phyloP scores from a whole-genome alignment of 2,113 vertebrate genomes.

The Nannospalax galili region DNA sequence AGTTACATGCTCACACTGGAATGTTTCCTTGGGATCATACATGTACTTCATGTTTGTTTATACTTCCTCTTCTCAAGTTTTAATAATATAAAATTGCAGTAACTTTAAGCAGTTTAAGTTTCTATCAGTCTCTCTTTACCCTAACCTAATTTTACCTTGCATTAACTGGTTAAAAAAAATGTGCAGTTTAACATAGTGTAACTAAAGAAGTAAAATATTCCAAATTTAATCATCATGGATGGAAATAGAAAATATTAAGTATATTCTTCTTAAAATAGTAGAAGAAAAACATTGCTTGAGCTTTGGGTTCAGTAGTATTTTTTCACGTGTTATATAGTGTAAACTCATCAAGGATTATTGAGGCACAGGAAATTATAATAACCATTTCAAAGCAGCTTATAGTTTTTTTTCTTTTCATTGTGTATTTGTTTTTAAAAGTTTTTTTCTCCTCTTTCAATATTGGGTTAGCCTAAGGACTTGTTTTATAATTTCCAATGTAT shows the following conservation, averaged over 20 bases:
- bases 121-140: not conserved
- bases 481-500: not conserved
- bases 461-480: not conserved
- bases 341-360: not conserved
- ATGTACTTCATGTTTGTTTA: conserved; percentile 17
- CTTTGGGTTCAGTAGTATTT: not conserved
- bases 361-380: not conserved
- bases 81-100: conserved; percentile 32
- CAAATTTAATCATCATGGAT: not conserved
- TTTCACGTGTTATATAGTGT: not conserved
- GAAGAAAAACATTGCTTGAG: not conserved
- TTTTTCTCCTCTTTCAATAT: not conserved
- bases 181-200: not conserved
- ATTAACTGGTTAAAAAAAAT: not conserved
- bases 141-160: not conserved
- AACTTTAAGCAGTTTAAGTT: conserved; percentile 10
- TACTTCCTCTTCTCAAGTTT: conserved; percentile 7
- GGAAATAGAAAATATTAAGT: not conserved
- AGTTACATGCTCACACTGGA: not conserved
- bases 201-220: conserved; percentile 22
- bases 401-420: not conserved
- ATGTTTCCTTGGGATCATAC: not conserved
- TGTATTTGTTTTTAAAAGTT: not conserved
- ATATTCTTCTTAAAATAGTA: not conserved
- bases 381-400: not conserved